Conservation (phyloP, 2,888 invertebrate species). For the Philonicus albiceps region DNA sequence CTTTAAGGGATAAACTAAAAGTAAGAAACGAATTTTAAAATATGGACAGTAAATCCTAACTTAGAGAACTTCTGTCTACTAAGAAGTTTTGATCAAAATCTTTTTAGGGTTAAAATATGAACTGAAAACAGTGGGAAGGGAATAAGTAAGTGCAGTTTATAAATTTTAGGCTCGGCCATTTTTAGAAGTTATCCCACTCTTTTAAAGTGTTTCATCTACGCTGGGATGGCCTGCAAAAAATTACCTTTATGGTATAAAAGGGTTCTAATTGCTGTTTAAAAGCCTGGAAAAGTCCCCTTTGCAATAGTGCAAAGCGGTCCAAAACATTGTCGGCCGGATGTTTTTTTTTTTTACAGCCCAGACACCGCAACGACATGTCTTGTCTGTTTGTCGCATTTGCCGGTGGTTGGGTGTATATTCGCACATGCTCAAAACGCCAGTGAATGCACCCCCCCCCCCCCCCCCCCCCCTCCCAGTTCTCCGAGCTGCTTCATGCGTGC, state of each 20-base stretch:
- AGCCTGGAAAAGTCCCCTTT: not conserved
- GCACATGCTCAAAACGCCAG: not conserved
- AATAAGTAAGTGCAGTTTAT: too few species aligned
- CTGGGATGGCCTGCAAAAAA: not conserved
- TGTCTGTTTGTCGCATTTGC: not conserved
- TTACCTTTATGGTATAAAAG: slow-evolving; percentile 18
- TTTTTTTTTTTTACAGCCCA: not conserved
- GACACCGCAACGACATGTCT: not conserved
- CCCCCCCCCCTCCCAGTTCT: too few species aligned
- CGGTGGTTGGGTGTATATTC: not conserved
- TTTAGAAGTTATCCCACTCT: too few species aligned
- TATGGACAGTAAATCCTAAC: too few species aligned
- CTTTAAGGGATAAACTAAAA: too few species aligned
- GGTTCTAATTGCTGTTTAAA: slow-evolving; percentile 17
- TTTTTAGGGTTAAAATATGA: too few species aligned
- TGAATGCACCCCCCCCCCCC: not conserved
- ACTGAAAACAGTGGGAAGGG: too few species aligned
- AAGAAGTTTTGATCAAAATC: too few species aligned
- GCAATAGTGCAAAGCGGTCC: not conserved
- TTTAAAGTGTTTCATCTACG: not conserved
- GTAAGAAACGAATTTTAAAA: too few species aligned
- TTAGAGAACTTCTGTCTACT: too few species aligned
- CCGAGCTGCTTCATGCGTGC: not conserved
- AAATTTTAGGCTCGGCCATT: too few species aligned
- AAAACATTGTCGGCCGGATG: not conserved